Evolutionary conservation across 1,140 invertebrate species (phyloP).

Genomic region (Hetaerina americana): DNA sequence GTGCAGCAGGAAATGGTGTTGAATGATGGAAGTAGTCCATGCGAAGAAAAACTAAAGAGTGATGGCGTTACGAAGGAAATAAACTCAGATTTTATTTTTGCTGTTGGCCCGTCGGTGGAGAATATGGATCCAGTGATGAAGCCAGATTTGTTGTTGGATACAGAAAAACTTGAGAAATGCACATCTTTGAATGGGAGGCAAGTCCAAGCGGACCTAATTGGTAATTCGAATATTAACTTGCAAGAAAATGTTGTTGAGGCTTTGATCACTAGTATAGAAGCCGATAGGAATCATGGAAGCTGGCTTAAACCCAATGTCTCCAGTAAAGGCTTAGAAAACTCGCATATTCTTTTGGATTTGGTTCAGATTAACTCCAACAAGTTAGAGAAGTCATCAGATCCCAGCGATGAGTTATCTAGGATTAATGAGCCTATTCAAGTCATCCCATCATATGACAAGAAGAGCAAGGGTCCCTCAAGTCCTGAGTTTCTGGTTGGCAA

Average conservation of each 20-base stretch:
- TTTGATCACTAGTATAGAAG: too few species aligned
- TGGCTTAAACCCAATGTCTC: too few species aligned
- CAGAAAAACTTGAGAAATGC: too few species aligned
- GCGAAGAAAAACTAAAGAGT: background rate
- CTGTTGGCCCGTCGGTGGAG: too few species aligned
- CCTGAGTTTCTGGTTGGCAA: too few species aligned
- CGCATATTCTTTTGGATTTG: background rate
- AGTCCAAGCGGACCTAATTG: background rate
- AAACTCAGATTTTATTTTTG: background rate
- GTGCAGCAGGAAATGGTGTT: too few species aligned
- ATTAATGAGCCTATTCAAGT: too few species aligned
- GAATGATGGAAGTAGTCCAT: too few species aligned
- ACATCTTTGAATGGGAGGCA: background rate
- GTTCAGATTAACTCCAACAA: background rate
- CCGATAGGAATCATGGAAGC: background rate
- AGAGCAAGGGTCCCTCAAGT: too few species aligned
- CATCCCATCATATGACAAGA: too few species aligned
- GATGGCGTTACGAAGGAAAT: background rate
- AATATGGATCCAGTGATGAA: background rate
- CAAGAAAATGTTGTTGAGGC: background rate
- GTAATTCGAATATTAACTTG: background rate
- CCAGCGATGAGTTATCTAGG: too few species aligned
- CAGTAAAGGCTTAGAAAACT: background rate
- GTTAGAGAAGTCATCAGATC: too few species aligned
- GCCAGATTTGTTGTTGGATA: background rate